A percentile compares a stretch with the other conserved stretches of the same genome.
Conservation (phyloP, 1,140 invertebrate genomes). For the Panagrolaimus sp. region DNA sequence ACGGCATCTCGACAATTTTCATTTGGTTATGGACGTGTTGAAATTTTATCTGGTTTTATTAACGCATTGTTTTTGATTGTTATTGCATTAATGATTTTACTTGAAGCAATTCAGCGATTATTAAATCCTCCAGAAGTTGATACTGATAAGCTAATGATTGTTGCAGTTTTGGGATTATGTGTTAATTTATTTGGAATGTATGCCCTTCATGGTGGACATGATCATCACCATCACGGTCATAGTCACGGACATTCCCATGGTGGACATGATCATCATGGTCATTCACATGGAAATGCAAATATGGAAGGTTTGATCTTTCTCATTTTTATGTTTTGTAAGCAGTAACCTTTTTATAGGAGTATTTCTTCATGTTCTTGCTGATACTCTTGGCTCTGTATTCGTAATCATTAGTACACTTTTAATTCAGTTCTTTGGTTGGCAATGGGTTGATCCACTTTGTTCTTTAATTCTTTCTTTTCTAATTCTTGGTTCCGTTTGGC, state of each 20-base stretch:
- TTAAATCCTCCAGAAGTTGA: conserved; percentile 65
- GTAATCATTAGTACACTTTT: conserved; percentile 66
- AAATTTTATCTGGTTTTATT: conserved; percentile 62
- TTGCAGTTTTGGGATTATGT: conserved; percentile 64
- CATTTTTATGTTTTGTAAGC: conserved; percentile 16
- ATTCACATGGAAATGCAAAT: conserved; percentile 61
- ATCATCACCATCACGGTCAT: conserved; percentile 48
- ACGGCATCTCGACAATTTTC: conserved; percentile 64
- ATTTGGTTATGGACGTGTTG: conserved; percentile 65
- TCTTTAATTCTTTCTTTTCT: conserved; percentile 65
- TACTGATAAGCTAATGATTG: conserved; percentile 63
- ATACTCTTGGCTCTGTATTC: conserved; percentile 66
- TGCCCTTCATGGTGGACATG: conserved; percentile 61
- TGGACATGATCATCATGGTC: conserved; percentile 43
- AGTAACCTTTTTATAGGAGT: conserved; percentile 61
- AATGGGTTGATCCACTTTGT: conserved; percentile 67
- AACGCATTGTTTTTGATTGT: conserved; percentile 66
- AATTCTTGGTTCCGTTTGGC: conserved; percentile 64
- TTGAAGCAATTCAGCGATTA: conserved; percentile 63
- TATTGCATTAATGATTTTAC: conserved; percentile 64
- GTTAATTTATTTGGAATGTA: conserved; percentile 66
- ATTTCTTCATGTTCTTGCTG: conserved; percentile 66
- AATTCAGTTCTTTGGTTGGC: conserved; percentile 65
- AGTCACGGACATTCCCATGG: conserved; percentile 52
- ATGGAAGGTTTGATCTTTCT: conserved; percentile 47